A percentile compares a stretch with the other conserved stretches of the same genome.
phyloP scores from a whole-genome alignment of 2,113 vertebrate genomes.

The Chaetops frenatus region DNA sequence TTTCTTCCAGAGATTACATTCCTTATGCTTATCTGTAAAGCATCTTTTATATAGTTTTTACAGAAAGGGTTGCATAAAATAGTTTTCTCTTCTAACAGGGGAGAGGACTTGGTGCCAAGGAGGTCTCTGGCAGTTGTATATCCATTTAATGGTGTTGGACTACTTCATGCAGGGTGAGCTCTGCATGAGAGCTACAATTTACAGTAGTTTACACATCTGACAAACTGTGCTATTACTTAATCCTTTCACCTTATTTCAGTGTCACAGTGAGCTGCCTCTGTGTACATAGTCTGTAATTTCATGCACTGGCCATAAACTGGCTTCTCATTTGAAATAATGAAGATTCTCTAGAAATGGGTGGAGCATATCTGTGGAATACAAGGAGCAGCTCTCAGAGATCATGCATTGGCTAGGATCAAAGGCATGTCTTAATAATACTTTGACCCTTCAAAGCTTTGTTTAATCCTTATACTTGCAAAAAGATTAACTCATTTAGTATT shows the following conservation, averaged over 20 bases:
- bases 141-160: neutral
- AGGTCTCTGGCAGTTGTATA: neutral
- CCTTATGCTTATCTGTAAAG: neutral
- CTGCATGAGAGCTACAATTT: neutral
- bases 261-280: neutral
- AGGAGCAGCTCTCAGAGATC: neutral
- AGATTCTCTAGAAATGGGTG: neutral
- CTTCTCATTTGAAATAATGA: neutral
- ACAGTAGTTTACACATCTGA: neutral
- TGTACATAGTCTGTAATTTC: neutral
- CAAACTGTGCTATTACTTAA: neutral
- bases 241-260: neutral
- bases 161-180: neutral
- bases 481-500: neutral
- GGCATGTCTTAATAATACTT: neutral
- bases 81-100: neutral
- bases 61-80: neutral
- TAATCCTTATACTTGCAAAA: conserved; percentile 8
- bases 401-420: neutral
- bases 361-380: neutral
- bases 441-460: neutral
- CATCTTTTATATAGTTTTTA: neutral
- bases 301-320: neutral
- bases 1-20: neutral
- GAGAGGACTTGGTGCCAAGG: neutral